These are phyloP conservation scores for Megaptera novaeangliae DNA, from an alignment of 2,113 vertebrate species.

Conservation along the genomic window DNA sequence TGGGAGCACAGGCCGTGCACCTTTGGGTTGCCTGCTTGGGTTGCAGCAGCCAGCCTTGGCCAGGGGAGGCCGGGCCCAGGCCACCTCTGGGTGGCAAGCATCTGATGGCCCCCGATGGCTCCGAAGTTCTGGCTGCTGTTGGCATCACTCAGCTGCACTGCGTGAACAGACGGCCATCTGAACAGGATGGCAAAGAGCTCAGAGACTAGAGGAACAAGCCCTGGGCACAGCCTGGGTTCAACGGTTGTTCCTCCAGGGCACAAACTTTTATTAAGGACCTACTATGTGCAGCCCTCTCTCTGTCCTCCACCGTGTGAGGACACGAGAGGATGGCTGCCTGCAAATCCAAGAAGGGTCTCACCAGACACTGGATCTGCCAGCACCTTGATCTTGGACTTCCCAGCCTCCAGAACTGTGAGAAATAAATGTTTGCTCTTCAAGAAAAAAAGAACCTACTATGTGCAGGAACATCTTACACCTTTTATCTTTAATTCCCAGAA, in stretches of 20 bases:
- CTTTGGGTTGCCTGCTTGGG: accelerated
- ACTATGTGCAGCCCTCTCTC: accelerated
- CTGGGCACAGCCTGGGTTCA: too few relatives aligned
- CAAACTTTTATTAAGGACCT: background rate
- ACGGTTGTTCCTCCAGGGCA: accelerated
- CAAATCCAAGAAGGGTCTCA: background rate
- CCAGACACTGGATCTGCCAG: background rate
- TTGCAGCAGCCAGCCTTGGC: background rate
- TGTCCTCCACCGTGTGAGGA: background rate
- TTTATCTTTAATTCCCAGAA: background rate
- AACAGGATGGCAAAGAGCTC: background rate
- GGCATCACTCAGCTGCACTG: background rate
- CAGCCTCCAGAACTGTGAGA: background rate
- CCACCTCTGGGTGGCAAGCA: accelerated
- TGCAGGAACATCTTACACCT: too few relatives aligned
- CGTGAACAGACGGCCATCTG: background rate
- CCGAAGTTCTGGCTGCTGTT: background rate
- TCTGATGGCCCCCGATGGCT: accelerated
- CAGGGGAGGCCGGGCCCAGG: background rate
- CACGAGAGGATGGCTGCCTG: background rate
- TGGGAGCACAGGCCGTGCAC: accelerated
- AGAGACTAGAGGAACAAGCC: background rate
- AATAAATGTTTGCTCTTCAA: too few relatives aligned
- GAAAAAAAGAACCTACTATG: background rate
- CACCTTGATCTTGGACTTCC: background rate